A percentile compares a stretch with the other conserved stretches of the same genome.
phyloP scores from a whole-genome alignment of 2,888 invertebrate species.

The Ophioninae sp. region DNA sequence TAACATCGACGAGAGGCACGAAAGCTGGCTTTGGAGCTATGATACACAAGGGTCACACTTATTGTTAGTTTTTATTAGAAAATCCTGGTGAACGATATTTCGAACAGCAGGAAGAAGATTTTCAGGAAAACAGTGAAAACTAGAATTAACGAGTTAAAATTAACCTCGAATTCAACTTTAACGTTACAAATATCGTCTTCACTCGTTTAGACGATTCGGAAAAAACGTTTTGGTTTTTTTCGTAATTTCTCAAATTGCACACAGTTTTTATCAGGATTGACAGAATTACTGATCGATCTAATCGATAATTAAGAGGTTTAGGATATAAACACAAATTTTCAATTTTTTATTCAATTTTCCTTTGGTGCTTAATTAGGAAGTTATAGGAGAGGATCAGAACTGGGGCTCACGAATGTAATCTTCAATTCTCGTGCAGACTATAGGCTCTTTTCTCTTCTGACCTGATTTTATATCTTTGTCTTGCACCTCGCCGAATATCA shows the following conservation, averaged over 20 bases:
- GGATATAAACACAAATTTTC: too few relatives aligned
- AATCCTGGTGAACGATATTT: conserved; percentile 8
- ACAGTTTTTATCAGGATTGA: too few relatives aligned
- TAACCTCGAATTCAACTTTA: too few relatives aligned
- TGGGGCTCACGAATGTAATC: conserved; percentile 76
- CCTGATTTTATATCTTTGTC: conserved; percentile 69
- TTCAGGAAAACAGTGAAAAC: conserved; percentile 18
- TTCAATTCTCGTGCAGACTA: conserved; percentile 70
- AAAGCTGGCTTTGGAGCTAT: conserved; percentile 79
- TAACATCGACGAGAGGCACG: conserved; percentile 73
- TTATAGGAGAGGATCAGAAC: conserved; percentile 56
- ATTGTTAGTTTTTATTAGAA: conserved; percentile 52
- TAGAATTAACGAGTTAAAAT: too few relatives aligned
- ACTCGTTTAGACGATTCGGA: too few relatives aligned
- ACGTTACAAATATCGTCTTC: too few relatives aligned
- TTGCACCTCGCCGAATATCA: conserved; percentile 67
- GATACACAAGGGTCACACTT: conserved; percentile 62
- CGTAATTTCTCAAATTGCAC: too few relatives aligned
- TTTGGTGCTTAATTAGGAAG: conserved; percentile 22
- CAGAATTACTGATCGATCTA: too few relatives aligned
- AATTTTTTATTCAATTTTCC: not conserved
- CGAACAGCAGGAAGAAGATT: conserved; percentile 11
- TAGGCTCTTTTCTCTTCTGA: conserved; percentile 67
- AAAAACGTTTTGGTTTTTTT: too few relatives aligned
- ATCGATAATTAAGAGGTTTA: too few relatives aligned